Evolutionary conservation across 1,140 invertebrate genomes (phyloP), one percentile per base, ranked within the genome.

Genomic region (Heliconius hewitsoni): DNA sequence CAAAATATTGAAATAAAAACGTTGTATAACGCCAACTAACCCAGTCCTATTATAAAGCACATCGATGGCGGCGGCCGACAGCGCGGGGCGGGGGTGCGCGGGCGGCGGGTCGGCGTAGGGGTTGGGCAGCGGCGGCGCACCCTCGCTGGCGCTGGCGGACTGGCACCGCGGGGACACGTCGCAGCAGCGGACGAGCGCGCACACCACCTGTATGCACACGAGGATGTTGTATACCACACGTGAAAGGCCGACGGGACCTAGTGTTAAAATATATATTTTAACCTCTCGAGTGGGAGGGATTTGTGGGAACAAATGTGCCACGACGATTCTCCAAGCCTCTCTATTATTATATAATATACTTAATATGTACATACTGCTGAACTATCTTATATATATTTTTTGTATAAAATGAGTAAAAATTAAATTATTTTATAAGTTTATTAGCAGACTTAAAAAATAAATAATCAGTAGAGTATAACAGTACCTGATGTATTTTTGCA

Each of bases 111-210:
- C 98, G 30, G 96, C 96, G 93, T 97, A 98, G 1, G 98, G 98
- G 96, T 99, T 99, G 37, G 97, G 96, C 85, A 98, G 90, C 34
- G 97, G 96, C 74, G 95, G 87, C 71, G 94, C 95, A 80, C 95
- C 95, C 93, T 86, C 95, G 87, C 71, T 89, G 81, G 79, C 94
- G 91, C 95, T 95, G 37, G 97, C 97, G 52, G 97, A 97, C 91
- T 97, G 96, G 85, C 97, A 97, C 87, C 97, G 97, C 27, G 96
- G 95, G 76, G 97, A 97, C 46, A 99, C 96, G 95, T 99, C 98
- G 95, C 98, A 99, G 89, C 98, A 99, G 73, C 98, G 96, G 83
- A 99, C 96, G 77, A 99, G 92, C 91, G 97, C 96, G 46, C 98
- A 98, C 42, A 99, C 98, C 42, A 99, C 97, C 94, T 95, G 79